Evolutionary conservation across 23 tunicate species (phyloP).

Genomic region (Ciona savignyi): DNA sequence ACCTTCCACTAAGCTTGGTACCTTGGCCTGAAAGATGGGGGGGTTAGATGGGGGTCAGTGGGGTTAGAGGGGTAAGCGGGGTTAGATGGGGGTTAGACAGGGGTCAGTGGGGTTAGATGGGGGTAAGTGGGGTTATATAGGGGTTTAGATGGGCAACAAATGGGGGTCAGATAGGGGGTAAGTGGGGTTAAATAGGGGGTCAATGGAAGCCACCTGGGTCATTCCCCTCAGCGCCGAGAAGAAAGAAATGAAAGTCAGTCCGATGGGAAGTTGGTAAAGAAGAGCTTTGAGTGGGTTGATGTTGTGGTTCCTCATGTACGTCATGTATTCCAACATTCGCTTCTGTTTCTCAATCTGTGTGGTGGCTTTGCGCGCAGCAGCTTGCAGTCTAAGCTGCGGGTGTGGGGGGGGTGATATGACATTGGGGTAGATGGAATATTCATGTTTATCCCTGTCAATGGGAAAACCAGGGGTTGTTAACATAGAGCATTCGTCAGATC

Average conservation of each 20-base stretch:
- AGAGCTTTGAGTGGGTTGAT: conserved; percentile 57
- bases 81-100: too few species aligned
- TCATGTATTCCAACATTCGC: conserved; percentile 32
- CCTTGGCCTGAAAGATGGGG: conserved; percentile 8
- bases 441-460: not conserved
- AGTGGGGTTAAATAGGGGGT: too few species aligned
- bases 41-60: too few species aligned
- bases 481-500: too few species aligned
- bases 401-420: not conserved
- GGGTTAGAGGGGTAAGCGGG: too few species aligned
- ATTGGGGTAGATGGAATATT: not conserved
- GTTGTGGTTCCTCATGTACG: conserved; percentile 23
- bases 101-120: too few species aligned
- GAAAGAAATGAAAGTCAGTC: conserved; percentile 54
- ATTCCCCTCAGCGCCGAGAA: conserved; percentile 68
- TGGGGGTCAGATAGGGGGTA: too few species aligned
- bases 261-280: conserved; percentile 43
- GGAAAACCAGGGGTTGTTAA: too few species aligned
- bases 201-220: conserved; percentile 10
- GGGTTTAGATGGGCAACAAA: too few species aligned
- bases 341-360: conserved; percentile 11
- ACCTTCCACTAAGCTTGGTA: conserved; percentile 44
- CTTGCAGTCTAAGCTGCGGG: conserved; percentile 2
- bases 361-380: not conserved
- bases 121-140: too few species aligned